A percentile compares a stretch with the other conserved stretches of the same genome.
These are phyloP conservation scores for Octomys mimax DNA, from an alignment of 2,797 vertebrate species.

Conservation along the genomic window DNA sequence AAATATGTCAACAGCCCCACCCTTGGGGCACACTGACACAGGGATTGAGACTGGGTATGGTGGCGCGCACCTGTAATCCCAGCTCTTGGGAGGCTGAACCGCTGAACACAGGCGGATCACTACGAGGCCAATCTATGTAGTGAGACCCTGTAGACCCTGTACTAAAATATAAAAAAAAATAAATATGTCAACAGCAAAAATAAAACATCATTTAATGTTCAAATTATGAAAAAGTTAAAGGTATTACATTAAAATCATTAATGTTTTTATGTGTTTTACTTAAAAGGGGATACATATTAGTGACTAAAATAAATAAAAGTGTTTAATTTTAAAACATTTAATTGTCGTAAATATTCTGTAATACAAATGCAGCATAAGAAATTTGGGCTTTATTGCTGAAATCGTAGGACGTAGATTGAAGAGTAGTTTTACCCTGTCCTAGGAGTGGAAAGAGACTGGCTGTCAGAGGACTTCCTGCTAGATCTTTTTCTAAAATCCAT, in stretches of 20 bases:
- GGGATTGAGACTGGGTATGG: too few relatives aligned
- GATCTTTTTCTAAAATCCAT: background rate
- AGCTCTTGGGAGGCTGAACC: too few relatives aligned
- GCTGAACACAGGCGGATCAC: too few relatives aligned
- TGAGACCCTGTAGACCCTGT: too few relatives aligned
- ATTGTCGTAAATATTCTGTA: background rate
- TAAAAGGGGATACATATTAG: background rate
- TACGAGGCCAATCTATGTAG: too few relatives aligned
- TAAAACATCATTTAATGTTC: background rate
- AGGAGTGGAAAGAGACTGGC: background rate
- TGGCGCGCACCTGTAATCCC: too few relatives aligned
- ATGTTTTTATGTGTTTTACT: background rate
- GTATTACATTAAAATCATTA: background rate
- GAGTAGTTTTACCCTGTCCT: background rate
- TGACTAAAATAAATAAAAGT: background rate
- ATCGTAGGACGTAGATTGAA: background rate
- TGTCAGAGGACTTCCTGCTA: background rate
- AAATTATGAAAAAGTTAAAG: background rate
- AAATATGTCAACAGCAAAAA: background rate
- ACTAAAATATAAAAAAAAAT: background rate
- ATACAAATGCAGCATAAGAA: background rate
- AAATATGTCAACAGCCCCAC: background rate
- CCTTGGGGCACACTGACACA: too few relatives aligned
- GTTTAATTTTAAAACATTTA: background rate
- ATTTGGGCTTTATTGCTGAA: background rate